Base-by-base conservation (phyloP, 2,113 vertebrate species). In the Calypte anna region DNA sequence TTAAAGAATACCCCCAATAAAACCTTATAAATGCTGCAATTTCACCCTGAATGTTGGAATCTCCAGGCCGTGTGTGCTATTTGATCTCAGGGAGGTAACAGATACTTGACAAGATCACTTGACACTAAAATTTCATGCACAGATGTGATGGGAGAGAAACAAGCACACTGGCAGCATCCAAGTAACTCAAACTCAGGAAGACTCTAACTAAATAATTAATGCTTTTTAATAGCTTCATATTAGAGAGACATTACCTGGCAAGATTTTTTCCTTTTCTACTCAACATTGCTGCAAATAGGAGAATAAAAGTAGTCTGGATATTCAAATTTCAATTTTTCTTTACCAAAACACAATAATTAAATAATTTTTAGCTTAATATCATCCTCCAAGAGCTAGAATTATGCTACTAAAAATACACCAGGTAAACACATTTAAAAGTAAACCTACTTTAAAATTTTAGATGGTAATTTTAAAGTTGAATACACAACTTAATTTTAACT, bases 401-500 rank as follows among this genome's bases (percentile, higher is more conserved):
- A 24, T 5, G 13, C 63, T 90, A 83, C 28, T 64, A 70, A 88
- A 85, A 77, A 58, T 17, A 77, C 9, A 63, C 17, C 1, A 3
- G 13, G 84, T 58, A 91, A 90, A 69, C 27, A 58, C 40, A 40
- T 40, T 12, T 40, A 40, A 40, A 40, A 40, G 86, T 55, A 91
- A 90, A 70, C 27, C 51, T 63, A 9, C 61, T 86, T 68, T 55
- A 31, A 79, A 76, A 43, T 58, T 76, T 75, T 61, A 82, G 50
- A 87, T 27, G 48, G 70, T 68, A 43, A 64, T 76, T 88, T 88
- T 74, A 28, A 55, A 83, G 55, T 59, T 74, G 90, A 86, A 86
- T 44, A 90, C 21, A 59, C 22, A 83, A 80, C 58, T 77, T 63
- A 68, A 79, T 96, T 88, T 92, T 74, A 94, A 74, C 46, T 87